These are phyloP conservation scores for Apis cerana DNA, from an alignment of 1,140 invertebrate genomes.

Conservation along the genomic window DNA sequence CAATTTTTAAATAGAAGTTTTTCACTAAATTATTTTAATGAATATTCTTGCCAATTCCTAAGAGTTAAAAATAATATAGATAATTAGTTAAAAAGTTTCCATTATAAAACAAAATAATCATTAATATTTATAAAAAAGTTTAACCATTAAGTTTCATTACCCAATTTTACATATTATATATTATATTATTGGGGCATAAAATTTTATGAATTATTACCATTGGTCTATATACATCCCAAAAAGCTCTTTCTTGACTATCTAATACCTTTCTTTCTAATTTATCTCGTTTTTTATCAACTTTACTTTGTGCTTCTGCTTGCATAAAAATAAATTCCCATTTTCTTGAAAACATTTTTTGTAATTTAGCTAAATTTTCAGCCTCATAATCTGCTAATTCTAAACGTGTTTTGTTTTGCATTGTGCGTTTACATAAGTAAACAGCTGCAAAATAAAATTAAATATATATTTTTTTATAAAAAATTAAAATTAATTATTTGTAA, in stretches of 20 bases:
- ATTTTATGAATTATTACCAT: conserved; percentile 84
- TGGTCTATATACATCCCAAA: conserved; percentile 99
- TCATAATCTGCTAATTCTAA: conserved; percentile 99
- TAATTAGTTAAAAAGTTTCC: no score
- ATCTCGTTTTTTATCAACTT: conserved; percentile 99
- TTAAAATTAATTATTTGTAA: background rate
- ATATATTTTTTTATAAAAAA: background rate
- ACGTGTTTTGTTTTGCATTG: conserved; percentile 99
- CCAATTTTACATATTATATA: no score
- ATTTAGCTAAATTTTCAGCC: conserved; percentile 96
- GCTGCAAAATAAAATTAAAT: conserved; percentile 83
- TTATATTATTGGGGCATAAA: background rate
- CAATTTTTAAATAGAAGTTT: background rate
- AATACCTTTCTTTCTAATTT: conserved; percentile 98
- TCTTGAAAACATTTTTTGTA: conserved; percentile 99
- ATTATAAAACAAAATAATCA: no score
- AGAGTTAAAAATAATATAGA: no score
- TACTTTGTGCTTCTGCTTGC: conserved; percentile 93
- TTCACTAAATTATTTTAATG: background rate
- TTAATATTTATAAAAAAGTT: no score
- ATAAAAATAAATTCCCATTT: conserved; percentile 99
- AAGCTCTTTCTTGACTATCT: conserved; percentile 99
- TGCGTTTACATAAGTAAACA: conserved; percentile 99
- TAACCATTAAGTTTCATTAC: no score
- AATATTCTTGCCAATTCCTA: no score